Evolutionary conservation across 2,113 vertebrate genomes (phyloP).

Genomic region (Physeter macrocephalus): DNA sequence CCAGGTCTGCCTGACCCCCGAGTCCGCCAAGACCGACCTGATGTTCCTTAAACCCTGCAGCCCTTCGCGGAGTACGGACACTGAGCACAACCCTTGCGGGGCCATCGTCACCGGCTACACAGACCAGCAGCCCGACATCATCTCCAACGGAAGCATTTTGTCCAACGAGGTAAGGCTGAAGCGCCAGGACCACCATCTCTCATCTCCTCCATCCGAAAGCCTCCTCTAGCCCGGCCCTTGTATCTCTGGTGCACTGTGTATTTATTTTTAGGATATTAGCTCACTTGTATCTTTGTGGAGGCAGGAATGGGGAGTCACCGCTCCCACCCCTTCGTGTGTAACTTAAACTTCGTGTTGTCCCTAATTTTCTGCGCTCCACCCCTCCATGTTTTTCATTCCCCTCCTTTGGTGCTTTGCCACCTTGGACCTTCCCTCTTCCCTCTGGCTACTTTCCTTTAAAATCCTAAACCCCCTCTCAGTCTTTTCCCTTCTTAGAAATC

Average conservation of each 20-base stretch:
- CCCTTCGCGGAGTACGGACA: slow-evolving; percentile 91
- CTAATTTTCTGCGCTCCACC: background rate
- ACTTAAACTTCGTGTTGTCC: slow-evolving; percentile 17
- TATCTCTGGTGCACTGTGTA: slow-evolving; percentile 53
- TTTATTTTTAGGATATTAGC: slow-evolving; percentile 52
- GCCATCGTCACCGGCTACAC: slow-evolving; percentile 92
- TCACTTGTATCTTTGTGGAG: slow-evolving; percentile 19
- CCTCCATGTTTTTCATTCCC: background rate
- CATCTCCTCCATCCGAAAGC: slow-evolving; percentile 58
- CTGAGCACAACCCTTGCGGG: slow-evolving; percentile 94
- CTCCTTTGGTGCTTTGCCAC: background rate
- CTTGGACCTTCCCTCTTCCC: background rate
- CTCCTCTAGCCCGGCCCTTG: slow-evolving; percentile 49
- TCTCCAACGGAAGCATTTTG: slow-evolving; percentile 97
- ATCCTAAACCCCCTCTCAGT: background rate
- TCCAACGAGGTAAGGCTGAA: slow-evolving; percentile 92
- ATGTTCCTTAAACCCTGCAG: slow-evolving; percentile 99
- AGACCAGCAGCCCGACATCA: slow-evolving; percentile 97
- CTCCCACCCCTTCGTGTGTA: background rate
- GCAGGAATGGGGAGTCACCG: background rate
- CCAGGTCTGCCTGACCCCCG: slow-evolving; percentile 98
- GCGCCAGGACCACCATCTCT: slow-evolving; percentile 63
- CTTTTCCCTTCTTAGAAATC: background rate
- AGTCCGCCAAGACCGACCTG: slow-evolving; percentile 98
- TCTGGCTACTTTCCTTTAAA: background rate